These are phyloP conservation scores for Oopsacas minuta DNA, from an alignment of 37 sponge, comb jelly and placozoan genomes.

Conservation along the genomic window DNA sequence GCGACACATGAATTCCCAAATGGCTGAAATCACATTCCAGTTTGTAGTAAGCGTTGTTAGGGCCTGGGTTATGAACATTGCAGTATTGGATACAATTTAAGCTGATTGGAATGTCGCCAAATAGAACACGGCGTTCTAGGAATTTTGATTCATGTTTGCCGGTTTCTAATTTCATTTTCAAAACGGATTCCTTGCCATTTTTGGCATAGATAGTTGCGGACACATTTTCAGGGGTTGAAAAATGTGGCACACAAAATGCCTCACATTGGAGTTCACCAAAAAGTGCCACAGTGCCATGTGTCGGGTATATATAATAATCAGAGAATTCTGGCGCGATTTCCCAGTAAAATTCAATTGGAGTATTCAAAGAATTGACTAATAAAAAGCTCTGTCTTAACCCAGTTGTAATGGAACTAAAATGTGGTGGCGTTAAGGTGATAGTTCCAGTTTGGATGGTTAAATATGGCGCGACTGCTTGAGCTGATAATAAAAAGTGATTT, in stretches of 20 bases:
- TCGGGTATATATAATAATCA: neutral
- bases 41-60: neutral
- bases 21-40: constrained; percentile 14
- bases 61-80: neutral
- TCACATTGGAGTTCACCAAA: constrained; percentile 13
- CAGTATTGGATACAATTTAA: neutral
- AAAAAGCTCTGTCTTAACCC: neutral
- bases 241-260: constrained; percentile 14
- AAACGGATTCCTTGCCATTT: neutral
- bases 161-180: neutral
- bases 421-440: neutral
- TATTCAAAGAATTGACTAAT: constrained; percentile 12
- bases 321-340: neutral
- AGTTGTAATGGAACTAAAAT: neutral
- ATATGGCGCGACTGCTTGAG: neutral
- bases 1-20: constrained; percentile 38
- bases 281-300: neutral
- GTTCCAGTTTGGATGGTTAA: neutral
- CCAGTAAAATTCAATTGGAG: constrained; percentile 1
- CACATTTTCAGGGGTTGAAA: neutral
- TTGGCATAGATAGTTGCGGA: neutral
- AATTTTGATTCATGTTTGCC: neutral
- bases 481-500: neutral
- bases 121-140: neutral
- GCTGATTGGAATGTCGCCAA: neutral